Percentiles rank a stretch among this genome's conserved stretches.
Conservation (phyloP, 53 echinoderm and acorn worm genomes). For the Mesocentrotus franciscanus region DNA sequence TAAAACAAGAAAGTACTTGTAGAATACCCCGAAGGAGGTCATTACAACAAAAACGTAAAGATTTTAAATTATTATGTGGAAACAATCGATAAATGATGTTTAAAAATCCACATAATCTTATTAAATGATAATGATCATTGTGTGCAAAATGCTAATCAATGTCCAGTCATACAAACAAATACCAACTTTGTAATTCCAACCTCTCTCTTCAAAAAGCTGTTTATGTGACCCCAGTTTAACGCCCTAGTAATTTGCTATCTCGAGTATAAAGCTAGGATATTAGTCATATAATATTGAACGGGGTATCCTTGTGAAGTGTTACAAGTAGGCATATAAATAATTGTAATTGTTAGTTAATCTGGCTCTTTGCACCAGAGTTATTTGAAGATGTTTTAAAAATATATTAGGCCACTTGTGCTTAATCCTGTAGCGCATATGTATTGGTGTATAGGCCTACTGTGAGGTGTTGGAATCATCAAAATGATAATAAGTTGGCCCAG, state of each 20-base stretch:
- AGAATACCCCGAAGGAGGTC: too few species aligned
- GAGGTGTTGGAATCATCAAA: too few species aligned
- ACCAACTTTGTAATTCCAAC: neutral
- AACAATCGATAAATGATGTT: neutral
- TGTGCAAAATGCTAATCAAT: neutral
- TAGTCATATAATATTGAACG: neutral
- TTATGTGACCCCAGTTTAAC: neutral
- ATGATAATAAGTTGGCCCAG: too few species aligned
- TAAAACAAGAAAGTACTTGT: too few species aligned
- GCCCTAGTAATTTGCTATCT: neutral
- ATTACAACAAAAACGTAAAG: too few species aligned
- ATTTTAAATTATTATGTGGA: neutral
- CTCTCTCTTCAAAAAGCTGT: neutral
- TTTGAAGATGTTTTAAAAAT: too few species aligned
- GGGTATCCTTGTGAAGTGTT: neutral
- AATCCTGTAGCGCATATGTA: too few species aligned
- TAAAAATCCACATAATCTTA: neutral
- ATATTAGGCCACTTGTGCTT: too few species aligned
- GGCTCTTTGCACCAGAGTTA: neutral
- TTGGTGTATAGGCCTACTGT: too few species aligned
- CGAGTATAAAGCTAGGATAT: neutral
- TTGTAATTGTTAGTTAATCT: neutral
- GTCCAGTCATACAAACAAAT: neutral
- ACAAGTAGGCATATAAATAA: neutral
- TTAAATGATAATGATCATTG: neutral